Conservation (phyloP, 2,888 invertebrate genomes). For the Fabriciana adippe region DNA sequence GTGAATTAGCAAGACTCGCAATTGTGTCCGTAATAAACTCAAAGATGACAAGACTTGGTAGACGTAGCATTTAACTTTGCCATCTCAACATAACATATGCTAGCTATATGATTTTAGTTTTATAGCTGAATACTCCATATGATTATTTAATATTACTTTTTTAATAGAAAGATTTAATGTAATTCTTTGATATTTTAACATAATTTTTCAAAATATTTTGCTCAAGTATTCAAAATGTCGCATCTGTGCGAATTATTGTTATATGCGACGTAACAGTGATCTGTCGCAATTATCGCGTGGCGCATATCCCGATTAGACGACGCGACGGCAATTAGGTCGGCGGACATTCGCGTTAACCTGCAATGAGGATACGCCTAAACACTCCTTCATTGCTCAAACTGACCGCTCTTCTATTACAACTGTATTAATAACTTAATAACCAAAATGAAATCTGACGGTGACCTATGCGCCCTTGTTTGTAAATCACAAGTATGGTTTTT, state of each 20-base stretch:
- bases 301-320: slow-evolving; percentile 81
- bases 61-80: slow-evolving; percentile 49
- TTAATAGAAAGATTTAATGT: neutral
- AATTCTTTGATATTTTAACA: neutral
- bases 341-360: slow-evolving; percentile 80
- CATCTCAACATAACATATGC: neutral
- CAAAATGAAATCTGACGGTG: slow-evolving; percentile 29
- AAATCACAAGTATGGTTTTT: slow-evolving; percentile 78
- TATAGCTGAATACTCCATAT: neutral
- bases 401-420: slow-evolving; percentile 47
- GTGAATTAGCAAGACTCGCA: slow-evolving; percentile 77
- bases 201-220: neutral
- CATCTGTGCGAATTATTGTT: slow-evolving; percentile 40
- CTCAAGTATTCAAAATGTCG: slow-evolving; percentile 38
- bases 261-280: slow-evolving; percentile 53
- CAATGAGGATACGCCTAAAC: slow-evolving; percentile 81
- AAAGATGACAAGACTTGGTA: slow-evolving; percentile 54
- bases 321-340: slow-evolving; percentile 80
- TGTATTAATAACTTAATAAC: slow-evolving; percentile 60
- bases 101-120: neutral
- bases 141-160: neutral
- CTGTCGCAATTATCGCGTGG: slow-evolving; percentile 79
- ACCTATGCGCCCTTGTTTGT: slow-evolving; percentile 62
- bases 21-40: slow-evolving; percentile 76
- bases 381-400: slow-evolving; percentile 67